Evolutionary conservation across 2,797 vertebrate species (phyloP).

Genomic region (Okamejei kenojei): DNA sequence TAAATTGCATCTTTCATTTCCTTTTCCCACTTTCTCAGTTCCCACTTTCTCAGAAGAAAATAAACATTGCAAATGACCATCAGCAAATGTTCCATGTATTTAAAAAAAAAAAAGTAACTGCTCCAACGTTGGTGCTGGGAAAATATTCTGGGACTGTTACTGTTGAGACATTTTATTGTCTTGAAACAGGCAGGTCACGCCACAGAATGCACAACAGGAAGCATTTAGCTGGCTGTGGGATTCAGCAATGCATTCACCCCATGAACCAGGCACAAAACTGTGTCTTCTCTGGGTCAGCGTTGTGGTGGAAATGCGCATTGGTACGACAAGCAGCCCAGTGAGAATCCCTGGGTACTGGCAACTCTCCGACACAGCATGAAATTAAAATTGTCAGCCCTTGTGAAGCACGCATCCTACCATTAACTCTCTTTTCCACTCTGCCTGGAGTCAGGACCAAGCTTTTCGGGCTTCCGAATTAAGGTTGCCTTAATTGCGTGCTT

Average conservation of each 20-base stretch:
- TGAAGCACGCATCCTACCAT: background rate
- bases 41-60: background rate
- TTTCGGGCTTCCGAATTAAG: background rate
- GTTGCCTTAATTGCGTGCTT: background rate
- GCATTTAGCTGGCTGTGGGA: too few relatives aligned
- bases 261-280: background rate
- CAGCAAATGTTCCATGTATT: background rate
- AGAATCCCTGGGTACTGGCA: background rate
- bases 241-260: background rate
- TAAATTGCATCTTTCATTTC: too few relatives aligned
- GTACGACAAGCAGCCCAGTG: background rate
- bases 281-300: background rate
- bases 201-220: background rate
- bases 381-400: background rate
- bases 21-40: background rate
- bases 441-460: background rate
- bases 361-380: background rate
- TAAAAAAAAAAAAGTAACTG: background rate
- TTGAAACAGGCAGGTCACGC: background rate
- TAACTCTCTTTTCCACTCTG: background rate
- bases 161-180: background rate
- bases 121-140: background rate
- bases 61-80: background rate
- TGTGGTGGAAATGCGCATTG: background rate
- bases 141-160: background rate